Conservation (phyloP, 2,888 invertebrate genomes). For the Mythimna ferrago region DNA sequence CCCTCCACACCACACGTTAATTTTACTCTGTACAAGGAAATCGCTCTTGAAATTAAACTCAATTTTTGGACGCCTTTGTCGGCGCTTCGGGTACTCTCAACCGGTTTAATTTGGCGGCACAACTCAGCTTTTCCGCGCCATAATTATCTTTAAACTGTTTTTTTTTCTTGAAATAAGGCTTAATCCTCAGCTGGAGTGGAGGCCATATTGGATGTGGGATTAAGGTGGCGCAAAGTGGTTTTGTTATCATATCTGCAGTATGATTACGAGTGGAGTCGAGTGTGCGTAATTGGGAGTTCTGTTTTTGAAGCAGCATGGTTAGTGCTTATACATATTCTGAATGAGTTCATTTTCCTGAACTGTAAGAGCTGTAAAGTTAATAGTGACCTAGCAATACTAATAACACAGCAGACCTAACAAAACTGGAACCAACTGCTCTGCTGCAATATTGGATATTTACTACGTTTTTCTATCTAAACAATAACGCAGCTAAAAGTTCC, state of each 20-base stretch:
- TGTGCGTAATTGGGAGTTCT: slow-evolving; percentile 27
- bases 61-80: slow-evolving; percentile 74
- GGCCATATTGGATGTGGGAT: slow-evolving; percentile 61
- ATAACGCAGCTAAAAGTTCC: neutral
- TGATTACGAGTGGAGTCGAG: slow-evolving; percentile 48
- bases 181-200: slow-evolving; percentile 46
- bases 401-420: neutral
- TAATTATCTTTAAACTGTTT: slow-evolving; percentile 75
- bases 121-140: slow-evolving; percentile 69
- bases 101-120: slow-evolving; percentile 76
- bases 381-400: neutral
- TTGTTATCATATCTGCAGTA: slow-evolving; percentile 54
- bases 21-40: slow-evolving; percentile 79
- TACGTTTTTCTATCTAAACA: too few relatives aligned
- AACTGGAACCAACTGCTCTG: neutral
- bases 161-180: slow-evolving; percentile 62
- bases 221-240: slow-evolving; percentile 65
- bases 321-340: neutral
- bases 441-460: neutral
- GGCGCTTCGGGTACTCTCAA: slow-evolving; percentile 65
- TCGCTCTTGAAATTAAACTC: slow-evolving; percentile 82
- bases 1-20: slow-evolving; percentile 80
- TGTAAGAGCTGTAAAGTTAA: neutral
- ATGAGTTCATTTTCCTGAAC: neutral
- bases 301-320: slow-evolving; percentile 18